phyloP scores from a whole-genome alignment of 1,140 invertebrate genomes.

The Drosophila bocqueti region DNA sequence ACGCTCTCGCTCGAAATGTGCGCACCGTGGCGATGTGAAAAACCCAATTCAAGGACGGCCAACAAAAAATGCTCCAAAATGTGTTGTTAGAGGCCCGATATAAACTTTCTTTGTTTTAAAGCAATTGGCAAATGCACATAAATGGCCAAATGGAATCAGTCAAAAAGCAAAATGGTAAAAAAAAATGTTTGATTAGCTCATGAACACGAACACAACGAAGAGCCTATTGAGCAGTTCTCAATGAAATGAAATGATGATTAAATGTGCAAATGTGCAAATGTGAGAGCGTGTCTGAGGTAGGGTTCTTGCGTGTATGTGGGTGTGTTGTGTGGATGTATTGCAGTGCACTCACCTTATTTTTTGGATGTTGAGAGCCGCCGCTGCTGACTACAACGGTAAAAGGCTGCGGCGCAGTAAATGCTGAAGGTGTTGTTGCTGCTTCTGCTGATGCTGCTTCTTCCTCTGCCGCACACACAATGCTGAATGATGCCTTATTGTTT shows the following conservation, averaged over 20 bases:
- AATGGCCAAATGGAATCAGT: conserved; percentile 15
- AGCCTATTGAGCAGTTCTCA: conserved; percentile 33
- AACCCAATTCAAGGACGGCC: conserved; percentile 58
- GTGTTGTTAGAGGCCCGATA: conserved; percentile 41
- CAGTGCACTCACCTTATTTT: conserved; percentile 76
- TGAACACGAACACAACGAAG: conserved; percentile 8
- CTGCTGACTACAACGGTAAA: conserved; percentile 65
- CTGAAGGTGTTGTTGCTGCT: conserved; percentile 34
- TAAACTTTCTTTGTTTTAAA: conserved; percentile 74
- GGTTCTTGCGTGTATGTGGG: conserved; percentile 8
- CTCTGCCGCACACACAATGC: conserved; percentile 35
- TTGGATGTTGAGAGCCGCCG: conserved; percentile 15
- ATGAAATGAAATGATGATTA: conserved; percentile 43
- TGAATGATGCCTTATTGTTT: conserved; percentile 57
- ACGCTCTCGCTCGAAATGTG: conserved; percentile 32
- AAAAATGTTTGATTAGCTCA: conserved; percentile 49
- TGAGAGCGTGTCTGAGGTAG: conserved; percentile 30
- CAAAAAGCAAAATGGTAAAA: conserved; percentile 19
- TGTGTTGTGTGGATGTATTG: conserved; percentile 29
- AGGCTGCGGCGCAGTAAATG: conserved; percentile 73
- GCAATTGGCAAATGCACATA: conserved; percentile 8
- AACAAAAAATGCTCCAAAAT: conserved; percentile 18
- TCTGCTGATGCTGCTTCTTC: conserved; percentile 13
- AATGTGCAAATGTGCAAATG: conserved; percentile 35
- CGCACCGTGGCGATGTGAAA: conserved; percentile 42